A percentile compares a stretch with the other conserved stretches of the same genome.
phyloP scores from a whole-genome alignment of 2,113 vertebrate species.

The Limanda limanda region DNA sequence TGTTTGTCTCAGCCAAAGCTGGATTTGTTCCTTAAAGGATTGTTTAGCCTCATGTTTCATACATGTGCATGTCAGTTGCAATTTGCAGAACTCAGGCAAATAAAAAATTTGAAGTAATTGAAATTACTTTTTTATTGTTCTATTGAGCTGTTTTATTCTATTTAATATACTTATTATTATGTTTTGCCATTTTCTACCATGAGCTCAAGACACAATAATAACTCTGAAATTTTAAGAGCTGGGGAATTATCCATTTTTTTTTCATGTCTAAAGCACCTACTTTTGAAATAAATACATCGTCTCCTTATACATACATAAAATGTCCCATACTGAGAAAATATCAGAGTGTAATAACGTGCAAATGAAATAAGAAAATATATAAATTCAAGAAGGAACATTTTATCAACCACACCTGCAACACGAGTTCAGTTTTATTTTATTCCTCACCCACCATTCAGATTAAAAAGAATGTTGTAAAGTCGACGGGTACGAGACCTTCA shows the following conservation, averaged over 20 bases:
- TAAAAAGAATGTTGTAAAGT: constrained; percentile 13
- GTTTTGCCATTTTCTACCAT: background rate
- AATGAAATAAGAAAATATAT: background rate
- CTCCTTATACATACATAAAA: background rate
- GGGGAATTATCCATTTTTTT: background rate
- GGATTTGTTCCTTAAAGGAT: background rate
- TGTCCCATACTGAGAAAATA: background rate
- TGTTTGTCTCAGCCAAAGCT: background rate
- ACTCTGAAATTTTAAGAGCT: background rate
- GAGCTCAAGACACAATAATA: background rate
- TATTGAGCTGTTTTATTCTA: too few species aligned
- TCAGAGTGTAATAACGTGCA: background rate
- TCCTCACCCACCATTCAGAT: background rate
- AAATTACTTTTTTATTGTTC: background rate
- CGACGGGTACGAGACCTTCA: background rate
- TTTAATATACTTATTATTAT: background rate
- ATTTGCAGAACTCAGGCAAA: background rate
- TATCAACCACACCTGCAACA: constrained; percentile 3
- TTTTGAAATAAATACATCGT: background rate
- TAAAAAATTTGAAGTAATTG: background rate
- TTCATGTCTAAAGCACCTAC: background rate
- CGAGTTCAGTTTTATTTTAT: constrained; percentile 1
- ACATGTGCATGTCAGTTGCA: background rate
- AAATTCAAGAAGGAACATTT: background rate
- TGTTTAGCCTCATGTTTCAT: background rate